Conservation (phyloP, 2,113 vertebrate species). For the Chitala chitala region DNA sequence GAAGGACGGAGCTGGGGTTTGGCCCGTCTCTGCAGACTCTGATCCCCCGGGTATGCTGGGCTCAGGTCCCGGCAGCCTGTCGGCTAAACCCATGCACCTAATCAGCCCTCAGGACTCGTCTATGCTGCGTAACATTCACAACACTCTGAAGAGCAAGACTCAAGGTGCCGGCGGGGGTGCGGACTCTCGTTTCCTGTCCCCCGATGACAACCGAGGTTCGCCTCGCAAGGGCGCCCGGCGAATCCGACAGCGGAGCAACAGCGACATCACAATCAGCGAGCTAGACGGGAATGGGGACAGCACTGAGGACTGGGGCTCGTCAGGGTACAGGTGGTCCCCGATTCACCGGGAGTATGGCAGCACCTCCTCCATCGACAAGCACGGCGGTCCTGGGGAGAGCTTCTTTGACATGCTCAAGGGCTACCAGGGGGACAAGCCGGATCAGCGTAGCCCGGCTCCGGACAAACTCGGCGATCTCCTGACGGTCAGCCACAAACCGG, state of each 20-base stretch:
- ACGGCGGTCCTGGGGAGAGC: constrained; percentile 80
- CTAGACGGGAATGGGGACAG: constrained; percentile 81
- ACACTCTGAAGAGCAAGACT: constrained; percentile 78
- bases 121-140: constrained; percentile 90
- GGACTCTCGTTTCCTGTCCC: constrained; percentile 76
- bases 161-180: constrained; percentile 50
- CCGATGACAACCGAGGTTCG: constrained; percentile 76
- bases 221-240: constrained; percentile 74
- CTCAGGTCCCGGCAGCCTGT: constrained; percentile 42
- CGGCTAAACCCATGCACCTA: constrained; percentile 69
- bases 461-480: constrained; percentile 80
- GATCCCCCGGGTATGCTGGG: constrained; percentile 52
- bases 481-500: constrained; percentile 56
- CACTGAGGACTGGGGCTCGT: constrained; percentile 80
- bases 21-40: constrained; percentile 47
- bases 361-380: constrained; percentile 95
- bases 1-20: constrained; percentile 68
- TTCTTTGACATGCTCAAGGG: constrained; percentile 87
- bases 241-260: constrained; percentile 89
- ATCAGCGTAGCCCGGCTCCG: constrained; percentile 73
- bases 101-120: constrained; percentile 81
- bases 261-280: constrained; percentile 88
- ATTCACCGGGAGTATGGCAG: constrained; percentile 93
- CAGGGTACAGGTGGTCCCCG: constrained; percentile 77
- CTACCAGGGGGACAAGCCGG: constrained; percentile 78